Percentiles rank a stretch among this genome's conserved stretches.
Conservation (phyloP, 2,888 invertebrate genomes). For the Papilio protenor region DNA sequence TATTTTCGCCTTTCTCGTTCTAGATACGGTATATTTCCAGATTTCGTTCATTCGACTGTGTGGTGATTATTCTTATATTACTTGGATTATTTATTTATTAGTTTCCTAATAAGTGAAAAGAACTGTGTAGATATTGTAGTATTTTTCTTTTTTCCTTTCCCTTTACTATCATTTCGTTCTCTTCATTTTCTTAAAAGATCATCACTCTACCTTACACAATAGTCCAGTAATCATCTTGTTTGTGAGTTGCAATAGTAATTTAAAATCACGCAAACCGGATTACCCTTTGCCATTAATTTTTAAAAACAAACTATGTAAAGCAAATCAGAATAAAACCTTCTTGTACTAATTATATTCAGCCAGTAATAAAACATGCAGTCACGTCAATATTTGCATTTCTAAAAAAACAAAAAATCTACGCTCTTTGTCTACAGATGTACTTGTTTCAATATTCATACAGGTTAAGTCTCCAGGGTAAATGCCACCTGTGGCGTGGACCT, state of each 20-base stretch:
- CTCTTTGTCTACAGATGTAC: slow-evolving; percentile 17
- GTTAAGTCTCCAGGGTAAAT: slow-evolving; percentile 35
- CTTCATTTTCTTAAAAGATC: background rate
- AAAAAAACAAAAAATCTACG: slow-evolving; percentile 15
- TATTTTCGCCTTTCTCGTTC: slow-evolving; percentile 30
- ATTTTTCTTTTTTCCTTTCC: background rate
- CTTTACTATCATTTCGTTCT: background rate
- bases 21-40: slow-evolving; percentile 12
- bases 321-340: background rate
- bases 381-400: slow-evolving; percentile 27
- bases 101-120: background rate
- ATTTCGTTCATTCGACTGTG: background rate
- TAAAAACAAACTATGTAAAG: background rate
- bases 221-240: background rate
- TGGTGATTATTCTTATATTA: slow-evolving; percentile 5
- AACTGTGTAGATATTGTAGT: too few relatives aligned
- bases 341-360: background rate
- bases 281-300: background rate
- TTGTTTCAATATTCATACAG: slow-evolving; percentile 41
- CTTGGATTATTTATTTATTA: background rate
- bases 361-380: slow-evolving; percentile 2
- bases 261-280: background rate
- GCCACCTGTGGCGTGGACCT: slow-evolving; percentile 41
- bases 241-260: background rate
- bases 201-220: background rate